These are phyloP conservation scores for Ophraella communa DNA, from an alignment of 2,888 invertebrate species.

Conservation along the genomic window DNA sequence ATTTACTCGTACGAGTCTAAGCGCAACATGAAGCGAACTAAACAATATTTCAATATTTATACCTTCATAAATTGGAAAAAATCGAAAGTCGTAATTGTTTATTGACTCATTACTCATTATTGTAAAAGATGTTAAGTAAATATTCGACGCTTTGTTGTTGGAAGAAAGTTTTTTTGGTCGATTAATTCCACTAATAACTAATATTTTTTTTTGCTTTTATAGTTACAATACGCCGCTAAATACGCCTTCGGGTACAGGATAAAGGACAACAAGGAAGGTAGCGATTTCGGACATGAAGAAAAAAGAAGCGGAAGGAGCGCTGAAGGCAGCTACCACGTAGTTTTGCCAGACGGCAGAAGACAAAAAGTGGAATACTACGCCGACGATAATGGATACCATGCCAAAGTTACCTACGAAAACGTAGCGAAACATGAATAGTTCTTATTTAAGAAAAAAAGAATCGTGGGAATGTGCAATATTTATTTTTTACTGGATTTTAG, in stretches of 20 bases:
- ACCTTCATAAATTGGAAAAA: too few relatives aligned
- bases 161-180: too few relatives aligned
- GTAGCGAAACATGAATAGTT: constrained; percentile 43
- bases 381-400: constrained; percentile 78
- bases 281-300: constrained; percentile 80
- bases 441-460: not conserved
- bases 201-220: constrained; percentile 39
- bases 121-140: too few relatives aligned
- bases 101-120: too few relatives aligned
- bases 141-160: too few relatives aligned
- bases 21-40: too few relatives aligned
- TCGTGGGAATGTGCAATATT: constrained; percentile 25
- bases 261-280: constrained; percentile 72
- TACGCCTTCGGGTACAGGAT: constrained; percentile 73
- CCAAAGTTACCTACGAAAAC: constrained; percentile 72
- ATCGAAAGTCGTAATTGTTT: too few relatives aligned
- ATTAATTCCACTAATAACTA: too few relatives aligned
- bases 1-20: too few relatives aligned
- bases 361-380: constrained; percentile 81
- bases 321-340: constrained; percentile 78
- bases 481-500: not conserved
- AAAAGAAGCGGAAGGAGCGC: constrained; percentile 71
- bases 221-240: constrained; percentile 56
- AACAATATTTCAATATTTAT: too few relatives aligned
- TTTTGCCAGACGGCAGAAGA: constrained; percentile 79